These are phyloP conservation scores for Pseudochaenichthys georgianus DNA, from an alignment of 2,797 vertebrate genomes.

Conservation along the genomic window DNA sequence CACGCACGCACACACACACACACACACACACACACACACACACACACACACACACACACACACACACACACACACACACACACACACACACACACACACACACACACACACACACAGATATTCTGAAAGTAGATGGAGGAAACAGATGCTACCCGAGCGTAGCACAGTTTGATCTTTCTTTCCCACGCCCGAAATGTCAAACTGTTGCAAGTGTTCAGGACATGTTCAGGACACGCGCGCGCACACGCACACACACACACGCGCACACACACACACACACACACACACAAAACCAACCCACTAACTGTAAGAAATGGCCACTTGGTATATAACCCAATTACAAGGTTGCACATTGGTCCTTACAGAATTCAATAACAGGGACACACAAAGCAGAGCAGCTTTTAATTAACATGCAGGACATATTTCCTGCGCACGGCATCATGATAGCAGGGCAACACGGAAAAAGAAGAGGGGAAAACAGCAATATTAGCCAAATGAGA, in stretches of 20 bases:
- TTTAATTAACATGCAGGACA: slow-evolving; percentile 9
- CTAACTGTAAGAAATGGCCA: neutral
- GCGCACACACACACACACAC: neutral
- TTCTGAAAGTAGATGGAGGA: slow-evolving; percentile 35
- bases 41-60: too few relatives aligned
- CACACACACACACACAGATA: neutral
- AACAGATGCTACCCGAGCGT: slow-evolving; percentile 47
- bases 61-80: too few relatives aligned
- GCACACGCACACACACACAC: neutral
- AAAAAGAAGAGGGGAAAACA: neutral
- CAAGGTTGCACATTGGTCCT: neutral
- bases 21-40: too few relatives aligned
- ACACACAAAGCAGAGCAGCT: neutral
- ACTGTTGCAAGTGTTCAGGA: slow-evolving; percentile 25
- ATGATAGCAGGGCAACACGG: neutral
- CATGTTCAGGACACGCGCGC: neutral
- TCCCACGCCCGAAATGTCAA: slow-evolving; percentile 41
- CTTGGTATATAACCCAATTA: neutral
- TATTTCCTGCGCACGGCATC: neutral
- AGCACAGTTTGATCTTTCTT: slow-evolving; percentile 46
- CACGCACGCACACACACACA: too few relatives aligned
- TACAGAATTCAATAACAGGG: neutral
- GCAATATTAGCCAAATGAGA: slow-evolving; percentile 4
- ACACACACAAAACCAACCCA: neutral
- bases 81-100: too few relatives aligned